A percentile compares a stretch with the other conserved stretches of the same genome.
Evolutionary conservation across 2,113 vertebrate genomes (phyloP).

Genomic region (Myodes glareolus): DNA sequence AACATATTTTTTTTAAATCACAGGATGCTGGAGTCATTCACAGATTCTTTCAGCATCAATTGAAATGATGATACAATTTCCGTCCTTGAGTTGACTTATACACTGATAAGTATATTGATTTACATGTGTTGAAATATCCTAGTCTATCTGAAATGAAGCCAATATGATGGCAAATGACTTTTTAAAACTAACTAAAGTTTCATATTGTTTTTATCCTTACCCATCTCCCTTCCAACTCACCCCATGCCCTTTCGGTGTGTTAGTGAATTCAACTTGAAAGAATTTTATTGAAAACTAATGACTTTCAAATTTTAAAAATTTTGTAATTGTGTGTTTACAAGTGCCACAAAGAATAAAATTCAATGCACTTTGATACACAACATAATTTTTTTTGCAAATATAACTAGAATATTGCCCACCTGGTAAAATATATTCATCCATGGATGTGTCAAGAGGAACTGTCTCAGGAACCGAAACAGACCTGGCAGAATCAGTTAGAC

Average conservation of each 20-base stretch:
- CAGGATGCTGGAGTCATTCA: neutral
- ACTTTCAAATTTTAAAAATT: neutral
- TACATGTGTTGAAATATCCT: neutral
- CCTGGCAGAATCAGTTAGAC: neutral
- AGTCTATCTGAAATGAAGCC: neutral
- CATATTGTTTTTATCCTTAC: neutral
- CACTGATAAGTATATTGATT: neutral
- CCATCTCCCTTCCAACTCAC: neutral
- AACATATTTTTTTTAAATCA: neutral
- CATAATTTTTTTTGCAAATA: conserved; percentile 34
- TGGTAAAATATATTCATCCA: conserved; percentile 61
- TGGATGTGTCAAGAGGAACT: neutral
- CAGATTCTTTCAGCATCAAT: neutral
- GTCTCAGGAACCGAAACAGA: conserved; percentile 20
- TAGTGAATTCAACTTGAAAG: neutral
- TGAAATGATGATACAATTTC: neutral
- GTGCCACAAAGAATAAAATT: neutral
- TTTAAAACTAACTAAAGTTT: neutral
- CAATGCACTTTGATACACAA: neutral
- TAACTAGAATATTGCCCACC: conserved; percentile 67
- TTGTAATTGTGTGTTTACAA: neutral
- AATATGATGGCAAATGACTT: neutral
- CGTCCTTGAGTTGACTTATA: neutral
- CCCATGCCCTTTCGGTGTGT: neutral
- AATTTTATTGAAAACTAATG: neutral